Base-by-base conservation (phyloP, 1,140 invertebrate genomes). In the Archegozetes longisetosus region DNA sequence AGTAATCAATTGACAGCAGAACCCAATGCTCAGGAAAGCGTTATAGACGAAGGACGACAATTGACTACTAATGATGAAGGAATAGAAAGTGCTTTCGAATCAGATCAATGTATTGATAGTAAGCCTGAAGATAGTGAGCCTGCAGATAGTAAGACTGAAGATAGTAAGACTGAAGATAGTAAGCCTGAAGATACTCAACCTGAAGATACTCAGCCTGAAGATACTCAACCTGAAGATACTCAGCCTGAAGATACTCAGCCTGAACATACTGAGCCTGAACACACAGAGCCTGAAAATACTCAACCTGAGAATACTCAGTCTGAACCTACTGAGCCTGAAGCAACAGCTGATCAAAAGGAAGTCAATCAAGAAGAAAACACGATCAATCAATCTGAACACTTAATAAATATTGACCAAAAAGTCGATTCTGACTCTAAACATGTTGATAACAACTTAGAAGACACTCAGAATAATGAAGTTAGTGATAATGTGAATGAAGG, bases 401-500 rank as follows among this genome's bases (percentile, higher is more conserved):
- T 25, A 56, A 17, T 51, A 14, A 9, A 9, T 26, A 32, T n/a
- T n/a, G n/a, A n/a, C n/a, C n/a, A n/a, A 53, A 47, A 40, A 53
- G 24, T 47, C 29, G 55, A 53, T 22, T 26, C 17, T 23, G n/a
- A 13, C n/a, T n/a, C 46, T 47, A 47, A 47, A 13, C 13, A 47
- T 13, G 13, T 47, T 47, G 46, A 13, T 47, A 47, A 47, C n/a
- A 20, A 20, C n/a, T 13, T 13, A 13, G 46, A 47, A 47, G 46
- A n/a, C n/a, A n/a, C n/a, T n/a, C n/a, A n/a, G n/a, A n/a, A n/a
- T n/a, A n/a, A n/a, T n/a, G n/a, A n/a, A 14, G 26, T 12, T 40
- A 48, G 23, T 51, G 58, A 13, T 3, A 46, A 9, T 20, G 27
- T 53, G 17, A 58, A 56, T 53, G 62, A 57, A 53, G 62, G 58